Percentiles rank a stretch among this genome's conserved stretches.
Evolutionary conservation across 92 coral and sea anemone species (phyloP).

Genomic region (Pocillopora grandis): DNA sequence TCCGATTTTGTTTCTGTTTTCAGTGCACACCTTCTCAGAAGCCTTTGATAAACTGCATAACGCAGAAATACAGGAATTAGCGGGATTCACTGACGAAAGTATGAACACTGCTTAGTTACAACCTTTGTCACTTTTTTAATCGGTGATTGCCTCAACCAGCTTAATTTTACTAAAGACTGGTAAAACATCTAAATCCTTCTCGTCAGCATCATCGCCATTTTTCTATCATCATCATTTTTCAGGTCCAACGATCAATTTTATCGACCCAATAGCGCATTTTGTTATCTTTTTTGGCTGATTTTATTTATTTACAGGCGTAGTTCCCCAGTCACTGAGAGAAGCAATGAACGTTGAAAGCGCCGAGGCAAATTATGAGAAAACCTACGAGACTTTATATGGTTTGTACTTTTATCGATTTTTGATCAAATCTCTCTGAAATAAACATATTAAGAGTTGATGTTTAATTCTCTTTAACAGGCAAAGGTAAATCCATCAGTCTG

Average conservation of each 20-base stretch:
- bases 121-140: too few relatives aligned
- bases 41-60: slow-evolving; percentile 7
- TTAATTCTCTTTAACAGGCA: not conserved
- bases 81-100: slow-evolving; percentile 2
- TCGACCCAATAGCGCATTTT: too few relatives aligned
- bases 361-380: slow-evolving; percentile 25
- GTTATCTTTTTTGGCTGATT: not conserved
- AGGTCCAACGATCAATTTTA: too few relatives aligned
- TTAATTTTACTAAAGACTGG: too few relatives aligned
- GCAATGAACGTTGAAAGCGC: slow-evolving; percentile 10
- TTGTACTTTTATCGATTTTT: not conserved
- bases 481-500: not conserved
- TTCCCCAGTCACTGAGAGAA: slow-evolving; percentile 24
- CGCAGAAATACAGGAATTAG: slow-evolving; percentile 18
- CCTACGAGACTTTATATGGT: slow-evolving; percentile 16
- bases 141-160: too few relatives aligned
- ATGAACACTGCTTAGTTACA: not conserved
- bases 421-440: not conserved
- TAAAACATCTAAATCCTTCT: too few relatives aligned
- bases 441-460: not conserved
- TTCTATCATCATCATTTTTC: too few relatives aligned
- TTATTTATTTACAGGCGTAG: not conserved
- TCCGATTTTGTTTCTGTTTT: not conserved
- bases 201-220: too few relatives aligned
- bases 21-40: slow-evolving; percentile 15